Evolutionary conservation across 2,113 vertebrate genomes (phyloP).

Genomic region (Haliaeetus leucogaster): DNA sequence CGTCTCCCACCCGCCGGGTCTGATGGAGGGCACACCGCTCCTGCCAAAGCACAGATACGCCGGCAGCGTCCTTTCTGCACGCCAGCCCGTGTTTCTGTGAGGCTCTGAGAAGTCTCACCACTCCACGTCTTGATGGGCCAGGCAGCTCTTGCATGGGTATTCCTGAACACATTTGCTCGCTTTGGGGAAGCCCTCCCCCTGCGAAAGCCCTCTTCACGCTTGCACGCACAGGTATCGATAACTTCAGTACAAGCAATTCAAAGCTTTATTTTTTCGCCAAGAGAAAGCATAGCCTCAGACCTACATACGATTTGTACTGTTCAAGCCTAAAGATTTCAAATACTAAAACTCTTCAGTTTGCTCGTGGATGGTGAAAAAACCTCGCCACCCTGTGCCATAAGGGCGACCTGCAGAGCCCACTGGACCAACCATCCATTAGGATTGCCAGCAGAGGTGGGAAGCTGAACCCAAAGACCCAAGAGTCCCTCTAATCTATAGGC

Average conservation of each 20-base stretch:
- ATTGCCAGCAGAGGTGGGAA: not conserved
- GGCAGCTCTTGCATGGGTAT: not conserved
- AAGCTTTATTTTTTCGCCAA: not conserved
- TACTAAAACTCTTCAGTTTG: not conserved
- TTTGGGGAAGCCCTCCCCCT: not conserved
- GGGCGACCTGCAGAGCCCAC: not conserved
- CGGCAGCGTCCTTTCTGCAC: too few relatives aligned
- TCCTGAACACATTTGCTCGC: rapidly evolving
- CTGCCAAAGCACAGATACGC: not conserved
- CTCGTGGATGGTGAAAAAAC: not conserved
- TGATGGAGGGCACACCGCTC: rapidly evolving
- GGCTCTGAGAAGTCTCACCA: not conserved
- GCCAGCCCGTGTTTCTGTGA: not conserved
- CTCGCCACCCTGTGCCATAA: not conserved
- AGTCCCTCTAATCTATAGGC: not conserved
- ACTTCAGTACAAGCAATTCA: not conserved
- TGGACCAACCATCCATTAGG: not conserved
- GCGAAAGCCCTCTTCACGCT: not conserved
- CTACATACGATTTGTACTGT: not conserved
- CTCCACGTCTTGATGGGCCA: not conserved
- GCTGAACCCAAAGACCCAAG: not conserved
- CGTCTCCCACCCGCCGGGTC: rapidly evolving
- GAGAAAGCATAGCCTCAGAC: not conserved
- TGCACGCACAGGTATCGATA: rapidly evolving
- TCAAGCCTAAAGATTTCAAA: not conserved